Conservation (phyloP, 2,113 vertebrate species). For the Stictonetta naevosa region DNA sequence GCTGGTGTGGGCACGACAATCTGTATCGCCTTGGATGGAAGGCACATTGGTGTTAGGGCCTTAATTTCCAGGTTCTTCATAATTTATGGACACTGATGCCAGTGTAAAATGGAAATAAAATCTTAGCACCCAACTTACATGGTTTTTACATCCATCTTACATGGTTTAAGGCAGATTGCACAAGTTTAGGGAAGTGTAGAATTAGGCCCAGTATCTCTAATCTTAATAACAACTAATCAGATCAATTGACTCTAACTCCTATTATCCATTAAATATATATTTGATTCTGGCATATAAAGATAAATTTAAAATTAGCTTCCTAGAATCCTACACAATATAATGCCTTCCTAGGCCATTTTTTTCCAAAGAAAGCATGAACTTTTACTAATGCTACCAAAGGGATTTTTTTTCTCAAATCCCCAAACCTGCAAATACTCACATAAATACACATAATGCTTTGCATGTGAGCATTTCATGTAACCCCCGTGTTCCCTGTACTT, state of each 20-base stretch:
- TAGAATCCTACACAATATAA: not conserved
- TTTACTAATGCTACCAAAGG: not conserved
- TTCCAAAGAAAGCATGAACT: not conserved
- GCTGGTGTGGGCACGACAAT: too few species aligned
- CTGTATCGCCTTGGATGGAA: not conserved
- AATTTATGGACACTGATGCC: not conserved
- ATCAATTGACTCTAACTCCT: not conserved
- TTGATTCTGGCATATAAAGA: not conserved
- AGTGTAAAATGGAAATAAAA: not conserved
- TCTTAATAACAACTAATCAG: not conserved
- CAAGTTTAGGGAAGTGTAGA: not conserved
- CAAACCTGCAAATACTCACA: not conserved
- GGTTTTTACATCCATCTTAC: not conserved
- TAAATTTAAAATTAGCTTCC: not conserved
- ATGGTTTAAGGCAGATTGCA: not conserved
- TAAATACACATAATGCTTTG: not conserved
- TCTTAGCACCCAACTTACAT: not conserved
- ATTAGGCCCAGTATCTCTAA: not conserved
- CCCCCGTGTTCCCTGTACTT: not conserved
- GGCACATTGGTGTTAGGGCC: not conserved
- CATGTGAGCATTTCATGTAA: not conserved
- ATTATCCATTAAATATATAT: not conserved
- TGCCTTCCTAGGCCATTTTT: not conserved
- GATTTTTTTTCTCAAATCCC: not conserved
- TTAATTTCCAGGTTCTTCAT: not conserved